Evolutionary conservation across 2,113 vertebrate genomes (phyloP), one percentile per base, ranked within the genome.

Genomic region (Aythya baeri): DNA sequence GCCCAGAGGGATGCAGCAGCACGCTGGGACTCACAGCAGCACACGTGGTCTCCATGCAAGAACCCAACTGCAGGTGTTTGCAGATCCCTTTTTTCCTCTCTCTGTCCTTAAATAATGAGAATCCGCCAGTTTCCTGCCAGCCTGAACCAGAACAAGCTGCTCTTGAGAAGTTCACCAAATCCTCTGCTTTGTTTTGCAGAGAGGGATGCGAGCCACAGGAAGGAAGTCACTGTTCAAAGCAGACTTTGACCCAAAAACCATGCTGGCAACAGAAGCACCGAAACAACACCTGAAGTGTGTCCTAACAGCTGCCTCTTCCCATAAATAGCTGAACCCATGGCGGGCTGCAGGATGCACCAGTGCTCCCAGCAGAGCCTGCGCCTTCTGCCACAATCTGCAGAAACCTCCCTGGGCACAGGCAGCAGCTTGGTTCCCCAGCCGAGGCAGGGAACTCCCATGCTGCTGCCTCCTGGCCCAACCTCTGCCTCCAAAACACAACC

Each of bases 1-100:
- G 73, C 17, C 5, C 9, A 16, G 62, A 91, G 50, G 1, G 1
- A 54, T 0, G 0, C 1, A 12, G 9, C 1, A 14, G 80, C 72
- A 46, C 72, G 29, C 38, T 0, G 0, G 1, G 8, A 36, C 81
- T 71, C 86, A 20, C 22, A 32, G 71, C n/a, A 29, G 36, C 43
- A 27, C 31, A 34, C 34, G 22, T 5, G 15, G 62, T 14, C 38
- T 50, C 63, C 34, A 2, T 8, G 23, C 44, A 27, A 43, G 29
- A 71, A 17, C 13, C 57, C 74, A 29, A 10, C 21, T 2, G 1
- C 5, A 91, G 87, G 49, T 7, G 29, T 16, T 27, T 1, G 4
- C 43, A 55, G 71, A 34, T n/a, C 13, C 49, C 21, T 9, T 23
- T 59, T 52, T 31, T 18, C 22, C 38, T 31, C 44, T 49, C 55